A percentile compares a stretch with the other conserved stretches of the same genome.
Evolutionary conservation across 2,113 vertebrate species (phyloP).

Genomic region (Taurulus bubalis): DNA sequence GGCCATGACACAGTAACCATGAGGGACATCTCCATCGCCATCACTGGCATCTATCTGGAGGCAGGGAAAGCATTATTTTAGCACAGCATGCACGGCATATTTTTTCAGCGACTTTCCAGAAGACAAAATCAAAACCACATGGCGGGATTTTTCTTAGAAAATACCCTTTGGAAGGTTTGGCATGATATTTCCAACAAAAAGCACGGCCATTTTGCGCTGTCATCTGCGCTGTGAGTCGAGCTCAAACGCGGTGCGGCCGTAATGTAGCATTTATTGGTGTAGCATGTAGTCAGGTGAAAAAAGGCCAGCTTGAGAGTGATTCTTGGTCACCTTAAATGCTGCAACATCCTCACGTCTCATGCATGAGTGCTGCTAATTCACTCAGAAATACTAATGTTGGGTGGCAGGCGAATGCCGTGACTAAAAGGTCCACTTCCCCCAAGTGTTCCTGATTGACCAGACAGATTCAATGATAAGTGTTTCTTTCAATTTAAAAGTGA

Average conservation of each 20-base stretch:
- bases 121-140: conserved; percentile 69
- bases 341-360: conserved; percentile 7
- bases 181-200: conserved; percentile 17
- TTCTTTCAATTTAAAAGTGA: conserved; percentile 10
- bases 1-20: background rate
- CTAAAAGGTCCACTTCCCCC: background rate
- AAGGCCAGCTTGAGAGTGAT: background rate
- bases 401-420: conserved; percentile 6
- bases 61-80: conserved; percentile 5
- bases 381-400: conserved; percentile 12
- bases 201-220: conserved; percentile 47
- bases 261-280: conserved; percentile 4
- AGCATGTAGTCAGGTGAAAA: conserved; percentile 3
- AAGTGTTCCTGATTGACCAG: background rate
- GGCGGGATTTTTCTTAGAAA: conserved; percentile 30
- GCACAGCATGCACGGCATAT: conserved; percentile 19
- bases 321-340: conserved; percentile 10
- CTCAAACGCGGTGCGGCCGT: background rate
- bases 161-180: conserved; percentile 27
- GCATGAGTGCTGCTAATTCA: background rate
- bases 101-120: conserved; percentile 52
- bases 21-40: conserved; percentile 8
- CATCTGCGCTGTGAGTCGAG: background rate
- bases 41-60: conserved; percentile 15
- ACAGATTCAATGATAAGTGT: background rate